Conservation (phyloP, 2,797 vertebrate species). For the Craterocephalus amniculus region DNA sequence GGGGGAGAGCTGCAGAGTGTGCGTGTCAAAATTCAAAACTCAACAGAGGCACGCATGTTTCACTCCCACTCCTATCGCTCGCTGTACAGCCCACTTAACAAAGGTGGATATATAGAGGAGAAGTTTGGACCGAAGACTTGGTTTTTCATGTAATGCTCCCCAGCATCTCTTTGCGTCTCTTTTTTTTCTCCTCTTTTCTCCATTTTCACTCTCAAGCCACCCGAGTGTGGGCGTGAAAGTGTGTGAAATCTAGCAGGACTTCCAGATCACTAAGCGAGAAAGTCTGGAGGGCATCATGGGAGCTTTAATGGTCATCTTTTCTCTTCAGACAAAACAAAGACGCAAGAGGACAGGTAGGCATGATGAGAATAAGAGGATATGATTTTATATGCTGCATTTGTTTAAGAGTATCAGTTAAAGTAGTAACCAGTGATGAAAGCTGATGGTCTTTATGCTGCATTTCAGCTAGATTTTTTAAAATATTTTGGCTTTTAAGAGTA, state of each 20-base stretch:
- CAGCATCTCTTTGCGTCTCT: slow-evolving; percentile 24
- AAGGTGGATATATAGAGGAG: slow-evolving; percentile 57
- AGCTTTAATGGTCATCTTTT: slow-evolving; percentile 80
- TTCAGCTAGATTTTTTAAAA: neutral
- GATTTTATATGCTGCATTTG: neutral
- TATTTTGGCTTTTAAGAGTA: neutral
- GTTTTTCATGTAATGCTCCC: slow-evolving; percentile 30
- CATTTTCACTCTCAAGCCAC: slow-evolving; percentile 40
- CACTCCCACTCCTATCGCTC: slow-evolving; percentile 54
- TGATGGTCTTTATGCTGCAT: neutral
- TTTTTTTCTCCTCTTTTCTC: slow-evolving; percentile 9
- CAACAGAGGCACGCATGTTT: slow-evolving; percentile 45
- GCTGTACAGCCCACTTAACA: slow-evolving; percentile 58
- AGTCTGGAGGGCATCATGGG: slow-evolving; percentile 67
- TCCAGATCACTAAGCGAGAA: slow-evolving; percentile 65
- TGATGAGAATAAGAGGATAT: neutral
- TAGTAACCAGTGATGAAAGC: neutral
- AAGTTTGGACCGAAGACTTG: slow-evolving; percentile 51
- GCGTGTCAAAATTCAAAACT: slow-evolving; percentile 69
- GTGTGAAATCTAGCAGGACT: slow-evolving; percentile 71
- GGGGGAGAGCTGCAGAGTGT: slow-evolving; percentile 46
- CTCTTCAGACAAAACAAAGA: slow-evolving; percentile 77
- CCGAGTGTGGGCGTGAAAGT: slow-evolving; percentile 58
- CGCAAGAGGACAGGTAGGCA: slow-evolving; percentile 76
- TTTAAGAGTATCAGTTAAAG: neutral